These are phyloP conservation scores for Tachina fera DNA, from an alignment of 2,888 invertebrate genomes.

Conservation along the genomic window DNA sequence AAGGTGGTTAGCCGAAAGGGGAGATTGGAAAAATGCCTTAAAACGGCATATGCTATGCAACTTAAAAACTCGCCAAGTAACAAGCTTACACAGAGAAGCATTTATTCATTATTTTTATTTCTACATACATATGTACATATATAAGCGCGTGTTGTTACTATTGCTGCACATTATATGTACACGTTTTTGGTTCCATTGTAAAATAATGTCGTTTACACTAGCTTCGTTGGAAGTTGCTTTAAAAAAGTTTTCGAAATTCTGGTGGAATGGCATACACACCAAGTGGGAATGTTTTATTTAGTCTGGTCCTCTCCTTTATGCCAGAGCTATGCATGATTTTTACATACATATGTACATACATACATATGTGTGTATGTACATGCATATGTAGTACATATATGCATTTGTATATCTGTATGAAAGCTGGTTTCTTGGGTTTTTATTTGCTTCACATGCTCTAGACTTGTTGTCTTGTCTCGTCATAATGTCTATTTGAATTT, in stretches of 20 bases:
- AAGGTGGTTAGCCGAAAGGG: background rate
- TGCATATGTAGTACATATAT: too few relatives aligned
- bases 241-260: conserved; percentile 10
- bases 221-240: conserved; percentile 11
- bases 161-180: conserved; percentile 5
- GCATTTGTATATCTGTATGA: background rate
- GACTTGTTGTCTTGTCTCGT: conserved; percentile 63
- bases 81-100: conserved; percentile 16
- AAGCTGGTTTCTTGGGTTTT: conserved; percentile 46
- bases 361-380: too few relatives aligned
- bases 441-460: conserved; percentile 48
- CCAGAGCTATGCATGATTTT: background rate
- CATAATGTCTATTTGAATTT: conserved; percentile 63
- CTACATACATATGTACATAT: background rate
- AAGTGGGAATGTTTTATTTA: background rate
- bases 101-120: conserved; percentile 29
- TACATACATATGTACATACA: too few relatives aligned
- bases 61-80: conserved; percentile 4
- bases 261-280: background rate
- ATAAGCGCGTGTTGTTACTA: conserved; percentile 49
- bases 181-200: conserved; percentile 32
- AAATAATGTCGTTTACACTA: conserved; percentile 12
- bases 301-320: conserved; percentile 20
- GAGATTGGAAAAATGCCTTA: background rate
- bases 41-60: conserved; percentile 52